Conservation (phyloP, 1,140 invertebrate genomes). For the Hycleus cichorii region DNA sequence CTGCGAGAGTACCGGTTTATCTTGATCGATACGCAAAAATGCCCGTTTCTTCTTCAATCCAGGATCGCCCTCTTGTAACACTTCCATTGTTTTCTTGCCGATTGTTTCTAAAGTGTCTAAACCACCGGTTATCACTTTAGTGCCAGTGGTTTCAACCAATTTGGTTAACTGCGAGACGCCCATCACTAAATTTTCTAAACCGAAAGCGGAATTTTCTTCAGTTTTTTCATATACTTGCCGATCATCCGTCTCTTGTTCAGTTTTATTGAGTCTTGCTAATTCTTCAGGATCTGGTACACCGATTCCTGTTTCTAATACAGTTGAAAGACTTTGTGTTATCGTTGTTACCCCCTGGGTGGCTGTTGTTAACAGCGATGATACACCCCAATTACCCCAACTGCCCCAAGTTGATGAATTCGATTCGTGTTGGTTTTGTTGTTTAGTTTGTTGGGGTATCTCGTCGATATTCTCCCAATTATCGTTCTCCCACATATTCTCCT, state of each 20-base stretch:
- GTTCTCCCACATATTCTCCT: slow-evolving; percentile 25
- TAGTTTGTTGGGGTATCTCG: slow-evolving; percentile 5
- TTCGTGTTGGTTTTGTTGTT: slow-evolving; percentile 2
- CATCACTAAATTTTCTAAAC: slow-evolving; percentile 58
- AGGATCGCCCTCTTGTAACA: slow-evolving; percentile 83
- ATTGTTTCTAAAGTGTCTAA: slow-evolving; percentile 84
- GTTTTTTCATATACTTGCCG: background rate
- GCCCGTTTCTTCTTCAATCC: slow-evolving; percentile 76
- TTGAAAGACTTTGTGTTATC: slow-evolving; percentile 66
- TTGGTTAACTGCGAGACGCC: slow-evolving; percentile 58
- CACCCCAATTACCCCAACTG: slow-evolving; percentile 59
- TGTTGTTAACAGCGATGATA: slow-evolving; percentile 63
- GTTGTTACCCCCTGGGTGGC: slow-evolving; percentile 65
- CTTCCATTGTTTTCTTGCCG: slow-evolving; percentile 90
- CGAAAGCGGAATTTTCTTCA: slow-evolving; percentile 38
- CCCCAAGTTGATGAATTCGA: slow-evolving; percentile 25
- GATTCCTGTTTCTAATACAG: slow-evolving; percentile 67
- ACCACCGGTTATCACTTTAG: slow-evolving; percentile 71
- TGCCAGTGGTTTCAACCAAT: slow-evolving; percentile 63
- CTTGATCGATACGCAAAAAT: slow-evolving; percentile 56
- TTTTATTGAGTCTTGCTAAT: slow-evolving; percentile 49
- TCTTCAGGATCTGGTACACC: slow-evolving; percentile 71
- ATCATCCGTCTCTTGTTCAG: slow-evolving; percentile 25
- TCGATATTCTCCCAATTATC: slow-evolving; percentile 34
- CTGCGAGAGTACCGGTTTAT: slow-evolving; percentile 55